These are phyloP conservation scores for Hylyphantes graminicola DNA, from an alignment of 1,140 invertebrate genomes.

Conservation along the genomic window DNA sequence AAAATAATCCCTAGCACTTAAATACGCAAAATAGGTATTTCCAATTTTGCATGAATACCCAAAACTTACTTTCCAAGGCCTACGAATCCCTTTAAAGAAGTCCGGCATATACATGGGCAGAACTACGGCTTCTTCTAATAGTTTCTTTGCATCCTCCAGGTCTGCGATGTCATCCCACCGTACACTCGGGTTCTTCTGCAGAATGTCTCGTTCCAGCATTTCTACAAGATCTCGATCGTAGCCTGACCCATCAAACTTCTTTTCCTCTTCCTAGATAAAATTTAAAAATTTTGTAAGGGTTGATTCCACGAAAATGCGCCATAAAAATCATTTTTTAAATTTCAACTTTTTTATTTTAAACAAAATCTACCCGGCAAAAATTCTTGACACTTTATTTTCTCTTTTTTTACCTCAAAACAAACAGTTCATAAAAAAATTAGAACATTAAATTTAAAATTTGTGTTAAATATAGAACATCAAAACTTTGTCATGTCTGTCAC, in stretches of 20 bases:
- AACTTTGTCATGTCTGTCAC: too few species aligned
- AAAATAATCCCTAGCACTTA: not conserved
- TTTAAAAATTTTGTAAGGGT: too few species aligned
- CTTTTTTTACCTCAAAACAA: too few species aligned
- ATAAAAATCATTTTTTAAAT: too few species aligned
- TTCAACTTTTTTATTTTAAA: too few species aligned
- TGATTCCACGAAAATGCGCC: too few species aligned
- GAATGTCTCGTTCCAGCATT: slow-evolving; percentile 95
- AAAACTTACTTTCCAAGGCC: slow-evolving; percentile 80
- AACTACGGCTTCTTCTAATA: slow-evolving; percentile 97
- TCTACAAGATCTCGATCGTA: slow-evolving; percentile 95
- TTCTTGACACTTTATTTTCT: too few species aligned
- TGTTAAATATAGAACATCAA: too few species aligned
- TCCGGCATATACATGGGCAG: slow-evolving; percentile 98
- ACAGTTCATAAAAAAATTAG: too few species aligned
- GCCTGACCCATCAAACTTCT: slow-evolving; percentile 89
- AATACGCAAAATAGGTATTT: not conserved
- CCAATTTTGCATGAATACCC: too few species aligned
- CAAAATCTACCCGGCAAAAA: too few species aligned
- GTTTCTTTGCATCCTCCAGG: slow-evolving; percentile 90
- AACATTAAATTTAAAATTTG: too few species aligned
- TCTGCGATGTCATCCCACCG: slow-evolving; percentile 98
- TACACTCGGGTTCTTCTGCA: slow-evolving; percentile 97
- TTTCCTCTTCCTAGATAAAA: slow-evolving; percentile 73
- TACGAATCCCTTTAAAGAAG: slow-evolving; percentile 95